These are phyloP conservation scores for Myotis daubentonii DNA, from an alignment of 2,797 vertebrate species.

Conservation along the genomic window DNA sequence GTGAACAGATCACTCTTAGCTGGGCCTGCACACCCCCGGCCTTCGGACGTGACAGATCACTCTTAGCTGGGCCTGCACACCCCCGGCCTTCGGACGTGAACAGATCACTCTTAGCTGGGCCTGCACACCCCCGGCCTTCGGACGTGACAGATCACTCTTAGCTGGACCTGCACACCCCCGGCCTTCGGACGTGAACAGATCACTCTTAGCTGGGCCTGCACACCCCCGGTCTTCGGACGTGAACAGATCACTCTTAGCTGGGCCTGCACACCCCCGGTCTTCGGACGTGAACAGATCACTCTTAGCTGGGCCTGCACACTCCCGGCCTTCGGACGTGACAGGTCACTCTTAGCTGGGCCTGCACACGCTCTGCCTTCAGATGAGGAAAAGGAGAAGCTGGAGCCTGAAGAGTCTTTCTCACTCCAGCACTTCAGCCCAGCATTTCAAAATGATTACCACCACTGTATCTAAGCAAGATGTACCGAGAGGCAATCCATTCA, in stretches of 20 bases:
- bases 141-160: background rate
- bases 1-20: too few relatives aligned
- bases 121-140: too few relatives aligned
- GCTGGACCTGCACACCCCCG: background rate
- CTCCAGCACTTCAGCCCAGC: background rate
- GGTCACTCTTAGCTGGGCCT: background rate
- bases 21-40: too few relatives aligned
- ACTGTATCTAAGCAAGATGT: background rate
- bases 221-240: too few relatives aligned
- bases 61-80: too few relatives aligned
- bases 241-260: background rate
- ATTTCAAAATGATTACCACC: background rate
- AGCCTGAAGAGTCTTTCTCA: background rate
- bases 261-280: too few relatives aligned
- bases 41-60: too few relatives aligned
- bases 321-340: background rate
- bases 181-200: background rate
- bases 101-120: too few relatives aligned
- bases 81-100: too few relatives aligned
- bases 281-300: background rate
- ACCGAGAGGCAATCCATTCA: background rate
- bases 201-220: background rate
- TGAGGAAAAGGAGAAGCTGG: background rate
- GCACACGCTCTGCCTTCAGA: background rate
- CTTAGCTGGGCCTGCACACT: background rate